A percentile compares a stretch with the other conserved stretches of the same genome.
These are phyloP conservation scores for Nycticorax nycticorax DNA, from an alignment of 2,113 vertebrate genomes.

Conservation along the genomic window DNA sequence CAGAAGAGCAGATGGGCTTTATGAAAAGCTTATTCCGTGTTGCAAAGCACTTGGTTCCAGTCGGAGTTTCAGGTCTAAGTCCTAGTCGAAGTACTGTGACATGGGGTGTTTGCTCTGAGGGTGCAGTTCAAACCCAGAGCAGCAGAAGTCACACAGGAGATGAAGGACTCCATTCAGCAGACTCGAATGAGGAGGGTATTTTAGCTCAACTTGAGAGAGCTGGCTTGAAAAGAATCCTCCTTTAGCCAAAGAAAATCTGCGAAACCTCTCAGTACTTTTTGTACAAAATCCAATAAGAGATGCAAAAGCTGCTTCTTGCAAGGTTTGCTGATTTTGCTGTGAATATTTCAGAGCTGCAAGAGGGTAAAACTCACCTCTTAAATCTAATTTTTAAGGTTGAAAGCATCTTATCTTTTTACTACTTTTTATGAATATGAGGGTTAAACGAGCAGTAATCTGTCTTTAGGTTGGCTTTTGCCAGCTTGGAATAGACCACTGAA, in stretches of 20 bases:
- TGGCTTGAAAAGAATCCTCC: background rate
- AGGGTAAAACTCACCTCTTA: background rate
- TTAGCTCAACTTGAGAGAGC: background rate
- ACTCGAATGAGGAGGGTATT: background rate
- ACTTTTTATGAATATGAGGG: background rate
- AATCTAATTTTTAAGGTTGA: background rate
- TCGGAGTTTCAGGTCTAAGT: background rate
- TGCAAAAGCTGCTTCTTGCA: background rate
- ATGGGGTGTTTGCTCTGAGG: rapidly evolving
- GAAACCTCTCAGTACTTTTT: background rate
- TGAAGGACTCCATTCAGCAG: background rate
- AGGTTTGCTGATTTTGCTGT: conserved; percentile 7
- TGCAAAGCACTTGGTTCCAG: background rate
- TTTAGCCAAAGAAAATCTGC: background rate
- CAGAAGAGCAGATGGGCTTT: background rate
- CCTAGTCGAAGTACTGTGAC: background rate
- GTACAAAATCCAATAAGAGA: background rate
- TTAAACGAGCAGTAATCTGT: conserved; percentile 17
- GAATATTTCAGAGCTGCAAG: background rate
- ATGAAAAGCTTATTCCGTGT: background rate
- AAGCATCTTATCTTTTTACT: background rate
- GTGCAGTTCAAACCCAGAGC: background rate
- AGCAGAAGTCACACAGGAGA: background rate
- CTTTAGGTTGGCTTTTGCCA: conserved; percentile 4
- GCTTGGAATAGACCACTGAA: background rate